Conservation (phyloP, 2,888 invertebrate genomes). For the Podabrus alpinus region DNA sequence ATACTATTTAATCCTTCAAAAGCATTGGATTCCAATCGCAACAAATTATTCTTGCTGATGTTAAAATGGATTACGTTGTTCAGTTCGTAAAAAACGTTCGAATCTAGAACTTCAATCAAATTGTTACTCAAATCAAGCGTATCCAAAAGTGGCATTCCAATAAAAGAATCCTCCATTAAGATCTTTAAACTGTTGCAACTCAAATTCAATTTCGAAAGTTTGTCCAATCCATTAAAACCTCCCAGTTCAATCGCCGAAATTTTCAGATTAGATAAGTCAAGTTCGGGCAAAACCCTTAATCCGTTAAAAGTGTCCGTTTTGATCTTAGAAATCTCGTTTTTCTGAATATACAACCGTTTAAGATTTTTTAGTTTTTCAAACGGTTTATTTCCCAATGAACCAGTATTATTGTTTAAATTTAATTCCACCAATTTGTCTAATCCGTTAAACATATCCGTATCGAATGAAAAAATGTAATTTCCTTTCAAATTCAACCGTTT, state of each 20-base stretch:
- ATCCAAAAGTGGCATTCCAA: background rate
- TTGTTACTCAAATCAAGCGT: background rate
- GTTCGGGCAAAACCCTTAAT: background rate
- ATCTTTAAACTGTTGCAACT: constrained; percentile 26
- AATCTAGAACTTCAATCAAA: background rate
- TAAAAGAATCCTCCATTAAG: background rate
- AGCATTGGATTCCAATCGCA: constrained; percentile 47
- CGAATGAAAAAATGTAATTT: background rate
- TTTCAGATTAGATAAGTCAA: background rate
- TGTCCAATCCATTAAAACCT: background rate
- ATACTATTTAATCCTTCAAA: constrained; percentile 49
- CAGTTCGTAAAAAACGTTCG: background rate
- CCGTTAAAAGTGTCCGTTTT: background rate
- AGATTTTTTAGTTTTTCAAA: background rate
- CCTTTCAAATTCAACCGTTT: background rate
- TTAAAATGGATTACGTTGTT: background rate
- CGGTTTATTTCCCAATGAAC: background rate
- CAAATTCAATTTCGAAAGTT: constrained; percentile 38
- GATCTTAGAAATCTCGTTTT: background rate
- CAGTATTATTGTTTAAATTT: constrained; percentile 22
- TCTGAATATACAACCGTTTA: background rate
- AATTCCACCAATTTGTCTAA: constrained; percentile 26
- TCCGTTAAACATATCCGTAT: constrained; percentile 10
- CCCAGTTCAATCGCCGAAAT: background rate
- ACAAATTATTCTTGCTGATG: constrained; percentile 33